Evolutionary conservation across 2,797 vertebrate species (phyloP).

Genomic region (Enteromius fasciolatus): DNA sequence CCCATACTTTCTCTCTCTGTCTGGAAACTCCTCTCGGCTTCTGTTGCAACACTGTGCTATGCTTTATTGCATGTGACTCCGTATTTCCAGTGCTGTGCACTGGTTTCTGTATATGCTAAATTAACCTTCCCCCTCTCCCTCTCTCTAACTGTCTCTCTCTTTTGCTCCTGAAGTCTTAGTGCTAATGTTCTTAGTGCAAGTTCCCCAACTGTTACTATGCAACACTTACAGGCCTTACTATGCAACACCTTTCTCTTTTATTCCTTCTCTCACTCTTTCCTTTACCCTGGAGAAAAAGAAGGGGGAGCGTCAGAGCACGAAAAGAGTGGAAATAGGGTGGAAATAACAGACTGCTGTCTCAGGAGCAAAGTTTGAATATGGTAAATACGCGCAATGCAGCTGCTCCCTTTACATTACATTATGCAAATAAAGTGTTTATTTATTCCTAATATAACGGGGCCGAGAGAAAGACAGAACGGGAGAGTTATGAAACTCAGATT

Average conservation of each 20-base stretch:
- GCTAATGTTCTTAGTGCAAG: conserved; percentile 63
- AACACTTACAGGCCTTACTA: conserved; percentile 73
- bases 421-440: conserved; percentile 44
- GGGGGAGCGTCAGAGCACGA: conserved; percentile 31
- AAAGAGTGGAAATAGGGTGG: conserved; percentile 78
- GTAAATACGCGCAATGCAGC: conserved; percentile 30
- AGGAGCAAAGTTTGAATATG: conserved; percentile 62
- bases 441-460: conserved; percentile 19
- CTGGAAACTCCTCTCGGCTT: conserved; percentile 75
- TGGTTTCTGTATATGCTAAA: conserved; percentile 58
- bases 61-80: conserved; percentile 80
- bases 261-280: conserved; percentile 56
- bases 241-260: conserved; percentile 69
- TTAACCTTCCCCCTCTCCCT: conserved; percentile 61
- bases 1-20: conserved; percentile 62
- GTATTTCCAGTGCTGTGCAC: conserved; percentile 73
- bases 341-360: conserved; percentile 79
- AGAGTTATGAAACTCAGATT: conserved; percentile 68
- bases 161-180: conserved; percentile 54
- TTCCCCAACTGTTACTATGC: conserved; percentile 75
- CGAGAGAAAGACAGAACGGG: conserved; percentile 50
- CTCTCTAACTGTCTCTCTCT: conserved; percentile 37
- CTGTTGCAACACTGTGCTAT: conserved; percentile 68
- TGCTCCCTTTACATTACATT: conserved; percentile 9
- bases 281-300: conserved; percentile 71